These are phyloP conservation scores for Pocillopora verrucosa DNA, from an alignment of 64 coral and sea anemone species.

Conservation along the genomic window DNA sequence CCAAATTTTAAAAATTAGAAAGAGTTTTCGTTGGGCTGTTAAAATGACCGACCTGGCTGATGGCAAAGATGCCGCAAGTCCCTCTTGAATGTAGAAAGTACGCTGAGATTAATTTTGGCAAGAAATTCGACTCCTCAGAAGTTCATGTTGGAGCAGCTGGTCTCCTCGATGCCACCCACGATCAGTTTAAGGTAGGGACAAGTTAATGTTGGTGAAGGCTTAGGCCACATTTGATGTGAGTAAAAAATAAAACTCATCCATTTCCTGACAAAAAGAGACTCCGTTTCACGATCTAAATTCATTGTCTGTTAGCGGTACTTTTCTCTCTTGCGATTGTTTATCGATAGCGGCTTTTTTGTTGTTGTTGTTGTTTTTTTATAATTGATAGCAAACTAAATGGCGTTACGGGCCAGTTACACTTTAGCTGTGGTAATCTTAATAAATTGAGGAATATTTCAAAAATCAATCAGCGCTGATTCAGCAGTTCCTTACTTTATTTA, in stretches of 20 bases:
- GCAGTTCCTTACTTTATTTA: background rate
- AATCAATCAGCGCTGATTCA: background rate
- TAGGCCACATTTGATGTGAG: too few species aligned
- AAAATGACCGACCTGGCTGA: background rate
- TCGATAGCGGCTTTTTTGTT: too few species aligned
- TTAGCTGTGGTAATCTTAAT: background rate
- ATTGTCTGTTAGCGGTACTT: too few species aligned
- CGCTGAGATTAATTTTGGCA: background rate
- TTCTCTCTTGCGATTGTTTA: too few species aligned
- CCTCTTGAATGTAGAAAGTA: background rate
- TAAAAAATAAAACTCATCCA: background rate
- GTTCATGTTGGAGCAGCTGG: background rate
- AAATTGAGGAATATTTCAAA: background rate
- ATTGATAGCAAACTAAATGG: background rate
- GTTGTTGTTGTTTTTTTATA: too few species aligned
- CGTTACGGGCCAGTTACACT: background rate
- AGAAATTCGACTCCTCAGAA: background rate
- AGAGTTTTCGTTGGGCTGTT: constrained; percentile 3
- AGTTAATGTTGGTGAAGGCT: background rate
- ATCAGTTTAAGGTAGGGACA: background rate
- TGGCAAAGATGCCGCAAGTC: background rate
- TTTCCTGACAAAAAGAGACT: background rate
- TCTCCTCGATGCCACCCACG: background rate
- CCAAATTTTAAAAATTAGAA: background rate
- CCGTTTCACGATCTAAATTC: too few species aligned